A percentile compares a stretch with the other conserved stretches of the same genome.
Evolutionary conservation across 2,888 invertebrate genomes (phyloP).

Genomic region (Aromia moschata): DNA sequence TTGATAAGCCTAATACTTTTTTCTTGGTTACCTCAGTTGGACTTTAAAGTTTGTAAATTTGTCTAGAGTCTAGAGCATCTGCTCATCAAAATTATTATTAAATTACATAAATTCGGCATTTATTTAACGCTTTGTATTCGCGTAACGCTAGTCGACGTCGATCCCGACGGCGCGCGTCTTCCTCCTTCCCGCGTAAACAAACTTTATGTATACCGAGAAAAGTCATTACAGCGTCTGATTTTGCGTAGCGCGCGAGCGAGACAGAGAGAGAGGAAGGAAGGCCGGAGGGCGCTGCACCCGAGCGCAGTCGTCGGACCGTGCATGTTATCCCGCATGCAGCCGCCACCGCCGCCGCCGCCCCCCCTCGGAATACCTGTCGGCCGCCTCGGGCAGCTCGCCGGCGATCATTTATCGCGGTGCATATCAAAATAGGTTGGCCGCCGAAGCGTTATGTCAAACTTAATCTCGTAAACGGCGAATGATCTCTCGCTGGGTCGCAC

Average conservation of each 20-base stretch:
- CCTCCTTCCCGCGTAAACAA: conserved; percentile 19
- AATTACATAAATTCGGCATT: too few species aligned
- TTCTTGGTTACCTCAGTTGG: too few species aligned
- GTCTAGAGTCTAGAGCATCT: too few species aligned
- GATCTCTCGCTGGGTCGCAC: conserved; percentile 11
- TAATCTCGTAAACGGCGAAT: conserved; percentile 19
- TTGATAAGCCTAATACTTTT: too few species aligned
- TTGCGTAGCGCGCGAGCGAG: too few species aligned
- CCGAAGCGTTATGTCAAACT: conserved; percentile 27
- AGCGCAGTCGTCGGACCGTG: conserved; percentile 19
- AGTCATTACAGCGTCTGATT: conserved; percentile 23
- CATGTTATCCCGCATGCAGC: conserved; percentile 18
- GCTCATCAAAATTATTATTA: too few species aligned
- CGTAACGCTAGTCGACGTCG: conserved; percentile 4
- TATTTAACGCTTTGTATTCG: too few species aligned
- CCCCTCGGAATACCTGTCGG: conserved; percentile 23
- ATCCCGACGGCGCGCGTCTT: conserved; percentile 8
- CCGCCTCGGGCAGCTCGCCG: conserved; percentile 21
- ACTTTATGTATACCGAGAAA: conserved; percentile 23
- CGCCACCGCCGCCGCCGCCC: conserved; percentile 10
- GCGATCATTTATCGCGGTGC: conserved; percentile 27
- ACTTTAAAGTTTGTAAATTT: too few species aligned
- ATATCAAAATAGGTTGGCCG: conserved; percentile 25
- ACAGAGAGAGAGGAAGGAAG: conserved; percentile 23
- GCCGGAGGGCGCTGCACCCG: conserved; percentile 19